phyloP scores from a whole-genome alignment of 2,888 invertebrate species.

The Elgonia sp. region DNA sequence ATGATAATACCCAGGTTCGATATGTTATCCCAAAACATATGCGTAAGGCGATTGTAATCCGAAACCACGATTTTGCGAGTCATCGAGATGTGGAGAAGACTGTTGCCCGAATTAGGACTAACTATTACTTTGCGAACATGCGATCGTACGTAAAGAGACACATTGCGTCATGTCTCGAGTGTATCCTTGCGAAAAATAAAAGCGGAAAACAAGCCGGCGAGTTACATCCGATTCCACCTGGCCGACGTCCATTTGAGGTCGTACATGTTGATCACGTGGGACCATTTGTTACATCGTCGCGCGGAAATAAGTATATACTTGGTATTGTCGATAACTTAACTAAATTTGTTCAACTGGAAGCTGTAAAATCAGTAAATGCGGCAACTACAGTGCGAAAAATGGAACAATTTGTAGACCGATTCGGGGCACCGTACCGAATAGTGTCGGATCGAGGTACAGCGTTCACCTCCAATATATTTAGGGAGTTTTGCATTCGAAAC shows the following conservation, averaged over 20 bases:
- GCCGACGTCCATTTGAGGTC: not conserved
- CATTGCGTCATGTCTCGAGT: conserved; percentile 75
- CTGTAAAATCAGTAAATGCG: conserved; percentile 29
- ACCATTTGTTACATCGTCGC: conserved; percentile 69
- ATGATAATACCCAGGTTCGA: not conserved
- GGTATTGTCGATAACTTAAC: conserved; percentile 77
- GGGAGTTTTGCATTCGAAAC: not conserved
- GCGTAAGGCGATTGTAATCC: conserved; percentile 54
- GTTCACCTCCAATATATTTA: not conserved
- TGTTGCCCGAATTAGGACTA: conserved; percentile 46
- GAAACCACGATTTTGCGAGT: conserved; percentile 48
- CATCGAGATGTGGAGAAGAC: conserved; percentile 75
- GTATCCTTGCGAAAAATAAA: conserved; percentile 69
- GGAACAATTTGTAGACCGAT: not conserved
- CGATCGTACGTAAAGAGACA: conserved; percentile 72
- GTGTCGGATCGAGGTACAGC: not conserved
- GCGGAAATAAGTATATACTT: conserved; percentile 75
- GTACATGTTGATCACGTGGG: conserved; percentile 78
- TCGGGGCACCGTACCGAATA: not conserved
- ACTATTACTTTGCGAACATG: conserved; percentile 75
- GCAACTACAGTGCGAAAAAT: conserved; percentile 33
- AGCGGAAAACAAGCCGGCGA: conserved; percentile 73
- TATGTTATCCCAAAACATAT: conserved; percentile 38
- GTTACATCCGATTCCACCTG: conserved; percentile 77
- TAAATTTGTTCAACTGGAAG: conserved; percentile 62